Conservation (phyloP, 1,140 invertebrate species). For the Trigoniulus corallinus region DNA sequence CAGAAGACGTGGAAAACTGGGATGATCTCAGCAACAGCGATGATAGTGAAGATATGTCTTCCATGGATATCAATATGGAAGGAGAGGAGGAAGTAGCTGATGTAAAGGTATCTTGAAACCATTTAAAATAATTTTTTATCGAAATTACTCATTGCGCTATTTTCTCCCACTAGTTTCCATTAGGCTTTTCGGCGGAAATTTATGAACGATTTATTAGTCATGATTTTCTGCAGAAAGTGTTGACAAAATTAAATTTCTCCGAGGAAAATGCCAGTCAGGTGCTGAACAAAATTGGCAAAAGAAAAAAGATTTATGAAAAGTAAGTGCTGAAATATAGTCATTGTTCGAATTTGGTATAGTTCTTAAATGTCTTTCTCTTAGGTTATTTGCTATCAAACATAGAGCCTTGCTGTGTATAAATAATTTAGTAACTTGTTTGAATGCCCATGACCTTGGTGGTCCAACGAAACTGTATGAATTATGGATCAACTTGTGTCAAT, state of each 20-base stretch:
- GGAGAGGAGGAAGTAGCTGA: constrained; percentile 9
- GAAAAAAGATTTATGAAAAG: not conserved
- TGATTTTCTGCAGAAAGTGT: no score
- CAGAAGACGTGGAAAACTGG: constrained; percentile 31
- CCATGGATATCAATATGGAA: constrained; percentile 16
- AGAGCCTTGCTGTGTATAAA: constrained; percentile 44
- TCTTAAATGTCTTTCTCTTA: no score
- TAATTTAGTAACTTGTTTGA: constrained; percentile 42
- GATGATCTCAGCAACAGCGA: constrained; percentile 27
- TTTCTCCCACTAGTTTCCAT: no score
- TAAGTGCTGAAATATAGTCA: no score
- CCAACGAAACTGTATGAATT: constrained; percentile 30
- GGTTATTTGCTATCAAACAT: constrained; percentile 30
- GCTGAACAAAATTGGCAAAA: not conserved
- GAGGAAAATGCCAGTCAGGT: no score
- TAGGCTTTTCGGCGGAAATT: not conserved
- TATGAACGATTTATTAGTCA: not conserved
- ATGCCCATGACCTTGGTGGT: constrained; percentile 40
- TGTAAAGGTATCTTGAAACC: not conserved
- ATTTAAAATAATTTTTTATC: not conserved
- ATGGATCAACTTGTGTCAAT: constrained; percentile 35
- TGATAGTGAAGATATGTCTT: constrained; percentile 17
- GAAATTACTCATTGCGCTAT: no score
- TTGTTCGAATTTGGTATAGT: no score
- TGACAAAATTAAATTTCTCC: no score